These are phyloP conservation scores for Hypsopygia costalis DNA, from an alignment of 2,888 invertebrate genomes.

Conservation along the genomic window DNA sequence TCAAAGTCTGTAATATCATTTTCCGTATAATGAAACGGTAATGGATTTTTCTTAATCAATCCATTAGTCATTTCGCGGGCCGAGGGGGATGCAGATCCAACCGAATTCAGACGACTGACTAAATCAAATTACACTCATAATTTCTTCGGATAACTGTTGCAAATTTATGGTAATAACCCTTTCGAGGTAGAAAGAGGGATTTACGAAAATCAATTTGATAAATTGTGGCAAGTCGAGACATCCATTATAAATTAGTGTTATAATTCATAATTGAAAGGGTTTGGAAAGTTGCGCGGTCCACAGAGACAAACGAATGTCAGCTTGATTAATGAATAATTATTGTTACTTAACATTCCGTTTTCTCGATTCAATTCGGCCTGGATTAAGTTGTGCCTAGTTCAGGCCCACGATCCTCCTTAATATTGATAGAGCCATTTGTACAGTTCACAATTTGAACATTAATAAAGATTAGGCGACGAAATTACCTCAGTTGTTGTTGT, in stretches of 20 bases:
- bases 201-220: slow-evolving; percentile 72
- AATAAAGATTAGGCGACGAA: slow-evolving; percentile 20
- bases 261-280: slow-evolving; percentile 78
- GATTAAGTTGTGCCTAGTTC: slow-evolving; percentile 28
- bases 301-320: slow-evolving; percentile 71
- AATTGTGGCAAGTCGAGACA: slow-evolving; percentile 68
- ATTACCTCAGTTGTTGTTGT: neutral
- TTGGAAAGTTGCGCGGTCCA: slow-evolving; percentile 56
- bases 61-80: neutral
- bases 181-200: slow-evolving; percentile 50
- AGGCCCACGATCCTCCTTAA: slow-evolving; percentile 23
- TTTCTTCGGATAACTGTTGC: slow-evolving; percentile 66
- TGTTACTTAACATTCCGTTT: slow-evolving; percentile 61
- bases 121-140: slow-evolving; percentile 64
- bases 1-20: too few species aligned
- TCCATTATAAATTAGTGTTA: slow-evolving; percentile 75
- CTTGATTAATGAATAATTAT: slow-evolving; percentile 72
- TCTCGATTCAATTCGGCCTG: slow-evolving; percentile 33
- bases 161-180: slow-evolving; percentile 67
- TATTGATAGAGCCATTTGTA: slow-evolving; percentile 24
- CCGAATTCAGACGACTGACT: slow-evolving; percentile 34
- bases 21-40: too few species aligned
- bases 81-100: neutral
- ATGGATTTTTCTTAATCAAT: too few species aligned
- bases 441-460: slow-evolving; percentile 26